These are phyloP conservation scores for Microcebus ravelobensis DNA, from an alignment of 2,113 vertebrate genomes.

Conservation along the genomic window DNA sequence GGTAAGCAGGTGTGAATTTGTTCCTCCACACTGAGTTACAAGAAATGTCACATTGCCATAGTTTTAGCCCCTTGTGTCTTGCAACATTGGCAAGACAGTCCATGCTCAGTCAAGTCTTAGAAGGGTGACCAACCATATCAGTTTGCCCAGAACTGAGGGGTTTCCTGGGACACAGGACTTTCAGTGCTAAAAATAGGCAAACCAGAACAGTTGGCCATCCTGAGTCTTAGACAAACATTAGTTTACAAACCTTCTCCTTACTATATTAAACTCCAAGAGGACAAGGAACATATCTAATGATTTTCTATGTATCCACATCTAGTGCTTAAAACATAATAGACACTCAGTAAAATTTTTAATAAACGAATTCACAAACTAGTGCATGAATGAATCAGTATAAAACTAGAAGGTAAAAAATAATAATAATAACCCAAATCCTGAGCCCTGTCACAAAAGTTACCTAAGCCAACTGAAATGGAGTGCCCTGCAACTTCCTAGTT, in stretches of 20 bases:
- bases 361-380: constrained; percentile 39
- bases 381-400: background rate
- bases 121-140: background rate
- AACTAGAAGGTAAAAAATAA: background rate
- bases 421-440: background rate
- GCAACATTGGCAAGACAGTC: background rate
- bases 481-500: background rate
- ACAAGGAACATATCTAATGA: background rate
- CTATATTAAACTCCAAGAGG: background rate
- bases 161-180: background rate
- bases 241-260: background rate
- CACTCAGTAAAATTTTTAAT: background rate
- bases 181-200: constrained; percentile 5
- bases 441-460: background rate
- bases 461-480: background rate
- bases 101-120: background rate
- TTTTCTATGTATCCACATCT: background rate
- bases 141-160: background rate
- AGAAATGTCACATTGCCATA: background rate
- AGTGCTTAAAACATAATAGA: background rate
- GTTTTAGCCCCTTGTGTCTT: background rate
- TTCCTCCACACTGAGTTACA: background rate
- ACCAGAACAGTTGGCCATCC: background rate
- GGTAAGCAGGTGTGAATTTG: background rate
- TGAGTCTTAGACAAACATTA: background rate